Conservation (phyloP, 1,140 invertebrate genomes). For the Magallana ariakensis region DNA sequence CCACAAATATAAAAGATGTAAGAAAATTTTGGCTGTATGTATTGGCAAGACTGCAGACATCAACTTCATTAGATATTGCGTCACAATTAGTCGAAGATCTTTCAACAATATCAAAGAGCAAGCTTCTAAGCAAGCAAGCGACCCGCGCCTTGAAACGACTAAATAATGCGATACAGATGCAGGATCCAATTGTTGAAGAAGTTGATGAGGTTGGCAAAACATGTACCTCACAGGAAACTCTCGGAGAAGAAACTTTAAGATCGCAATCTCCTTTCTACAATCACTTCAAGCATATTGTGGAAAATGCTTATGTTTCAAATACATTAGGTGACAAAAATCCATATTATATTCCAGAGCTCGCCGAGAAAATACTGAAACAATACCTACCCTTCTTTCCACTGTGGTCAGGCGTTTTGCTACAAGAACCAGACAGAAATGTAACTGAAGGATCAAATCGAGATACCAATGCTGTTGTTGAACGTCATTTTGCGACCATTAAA, state of each 20-base stretch:
- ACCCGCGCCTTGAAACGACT: neutral
- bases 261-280: too few species aligned
- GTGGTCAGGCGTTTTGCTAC: conserved; percentile 16
- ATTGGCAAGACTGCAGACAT: neutral
- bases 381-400: conserved; percentile 15
- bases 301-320: neutral
- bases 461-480: neutral
- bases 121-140: neutral
- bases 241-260: too few species aligned
- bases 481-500: neutral
- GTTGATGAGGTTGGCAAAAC: too few species aligned
- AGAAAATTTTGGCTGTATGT: neutral
- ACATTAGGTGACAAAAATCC: neutral
- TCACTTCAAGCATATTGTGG: too few species aligned
- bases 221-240: too few species aligned
- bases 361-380: neutral
- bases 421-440: neutral
- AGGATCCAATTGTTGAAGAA: too few species aligned
- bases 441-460: neutral
- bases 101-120: neutral
- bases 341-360: neutral
- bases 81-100: neutral
- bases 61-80: neutral
- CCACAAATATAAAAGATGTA: neutral
- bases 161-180: neutral